Evolutionary conservation across 2,797 vertebrate genomes (phyloP).

Genomic region (Sebastes umbrosus): DNA sequence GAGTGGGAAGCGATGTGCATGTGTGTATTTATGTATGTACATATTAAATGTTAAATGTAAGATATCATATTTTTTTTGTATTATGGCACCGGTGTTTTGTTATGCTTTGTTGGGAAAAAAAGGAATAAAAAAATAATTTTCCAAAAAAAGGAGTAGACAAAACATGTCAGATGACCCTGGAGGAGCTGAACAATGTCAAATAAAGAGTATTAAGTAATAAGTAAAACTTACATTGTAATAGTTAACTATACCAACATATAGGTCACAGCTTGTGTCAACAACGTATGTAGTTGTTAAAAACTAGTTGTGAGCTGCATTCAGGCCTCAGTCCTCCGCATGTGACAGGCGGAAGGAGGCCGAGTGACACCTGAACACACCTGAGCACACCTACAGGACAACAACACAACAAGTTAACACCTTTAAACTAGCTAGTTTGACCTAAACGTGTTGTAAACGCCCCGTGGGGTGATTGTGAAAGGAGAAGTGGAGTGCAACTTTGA

Average conservation of each 20-base stretch:
- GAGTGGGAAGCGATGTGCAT: too few relatives aligned
- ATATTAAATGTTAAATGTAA: too few relatives aligned
- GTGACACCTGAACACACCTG: conserved; percentile 38
- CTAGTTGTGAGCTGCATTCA: not conserved
- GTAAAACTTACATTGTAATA: not conserved
- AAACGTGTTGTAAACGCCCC: too few relatives aligned
- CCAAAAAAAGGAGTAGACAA: not conserved
- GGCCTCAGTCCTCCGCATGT: not conserved
- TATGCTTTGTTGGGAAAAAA: too few relatives aligned
- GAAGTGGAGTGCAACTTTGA: not conserved
- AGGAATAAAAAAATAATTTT: too few relatives aligned
- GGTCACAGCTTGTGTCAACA: not conserved
- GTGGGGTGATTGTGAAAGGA: too few relatives aligned
- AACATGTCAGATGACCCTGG: not conserved
- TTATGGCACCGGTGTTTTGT: too few relatives aligned
- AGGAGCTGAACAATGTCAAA: not conserved
- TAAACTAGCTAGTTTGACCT: not conserved
- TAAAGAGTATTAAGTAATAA: not conserved
- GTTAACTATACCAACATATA: not conserved
- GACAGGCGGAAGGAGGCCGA: conserved; percentile 31
- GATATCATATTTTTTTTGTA: too few relatives aligned
- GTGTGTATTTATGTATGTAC: too few relatives aligned
- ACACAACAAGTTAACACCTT: not conserved
- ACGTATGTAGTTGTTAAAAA: not conserved
- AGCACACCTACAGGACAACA: not conserved